Evolutionary conservation across 2,797 vertebrate genomes (phyloP), one percentile per base, ranked within the genome.

Genomic region (Platyrinchus mystaceus): DNA sequence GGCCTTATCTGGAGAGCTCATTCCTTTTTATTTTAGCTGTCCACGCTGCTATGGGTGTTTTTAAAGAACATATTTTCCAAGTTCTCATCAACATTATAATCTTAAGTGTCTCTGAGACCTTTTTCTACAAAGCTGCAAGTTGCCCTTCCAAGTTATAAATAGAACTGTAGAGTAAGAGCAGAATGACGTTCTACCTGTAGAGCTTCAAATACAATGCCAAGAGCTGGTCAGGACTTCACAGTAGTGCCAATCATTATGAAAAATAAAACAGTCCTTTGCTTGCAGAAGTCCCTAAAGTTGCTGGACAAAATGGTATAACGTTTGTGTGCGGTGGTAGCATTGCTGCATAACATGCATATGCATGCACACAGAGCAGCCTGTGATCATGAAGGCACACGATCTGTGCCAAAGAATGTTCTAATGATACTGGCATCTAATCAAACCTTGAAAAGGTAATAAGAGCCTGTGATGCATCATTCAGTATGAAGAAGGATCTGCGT

Each of bases 351-450:
- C 13, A 2, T 50, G 55, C 60, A 78, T 12, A 2, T 27, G 62
- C 71, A 67, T 0, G 2, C 34, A 77, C 26, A 12, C 15, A 69
- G 43, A 87, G 69, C 66, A 68, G 53, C 37, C 66, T 78, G 53
- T 73, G 74, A 75, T 86, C 46, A 3, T 50, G 64, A 70, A 92
- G 74, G 55, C 37, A 70, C 30, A 2, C 6, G 32, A 21, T n/a
- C 1, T 39, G 49, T 89, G 75, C 71, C 75, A 89, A 76, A 89
- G 58, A 85, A 71, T 77, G 73, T 80, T 94, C 80, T 91, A 86
- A 94, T 96, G 85, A 64, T 21, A 30, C 55, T 93, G 79, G 53
- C 73, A 69, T 86, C 41, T 74, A 84, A 78, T 90, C 62, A 89
- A 87, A 77, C 46, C 22, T 69, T 91, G 49, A 79, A 84, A 90